Conservation (phyloP, 2,797 vertebrate genomes). For the Pangasius macronema region DNA sequence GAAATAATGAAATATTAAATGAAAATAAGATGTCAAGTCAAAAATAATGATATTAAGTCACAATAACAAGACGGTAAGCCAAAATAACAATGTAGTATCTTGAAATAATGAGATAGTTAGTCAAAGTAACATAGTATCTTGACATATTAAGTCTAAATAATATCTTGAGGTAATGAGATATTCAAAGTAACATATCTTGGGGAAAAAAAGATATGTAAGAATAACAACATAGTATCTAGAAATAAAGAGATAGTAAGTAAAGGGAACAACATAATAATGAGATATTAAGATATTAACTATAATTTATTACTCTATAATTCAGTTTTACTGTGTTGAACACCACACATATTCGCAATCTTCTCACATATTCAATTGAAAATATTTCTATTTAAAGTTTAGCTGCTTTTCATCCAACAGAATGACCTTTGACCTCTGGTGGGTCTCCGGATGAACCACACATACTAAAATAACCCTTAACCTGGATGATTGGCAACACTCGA, state of each 20-base stretch:
- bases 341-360: too few species aligned
- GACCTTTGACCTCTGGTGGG: conserved; percentile 1
- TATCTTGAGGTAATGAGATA: background rate
- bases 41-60: background rate
- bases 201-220: too few species aligned
- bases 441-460: conserved; percentile 12
- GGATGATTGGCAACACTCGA: background rate
- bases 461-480: background rate
- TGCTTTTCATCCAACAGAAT: background rate
- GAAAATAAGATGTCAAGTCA: background rate
- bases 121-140: background rate
- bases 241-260: background rate
- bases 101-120: background rate
- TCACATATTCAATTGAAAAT: too few species aligned
- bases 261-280: background rate
- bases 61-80: background rate
- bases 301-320: too few species aligned
- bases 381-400: background rate
- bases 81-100: background rate
- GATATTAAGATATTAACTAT: too few species aligned
- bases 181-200: background rate
- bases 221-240: too few species aligned
- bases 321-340: too few species aligned
- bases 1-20: background rate
- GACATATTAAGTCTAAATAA: background rate